Conservation (phyloP, 2,113 vertebrate genomes). For the Sceloporus undulatus region DNA sequence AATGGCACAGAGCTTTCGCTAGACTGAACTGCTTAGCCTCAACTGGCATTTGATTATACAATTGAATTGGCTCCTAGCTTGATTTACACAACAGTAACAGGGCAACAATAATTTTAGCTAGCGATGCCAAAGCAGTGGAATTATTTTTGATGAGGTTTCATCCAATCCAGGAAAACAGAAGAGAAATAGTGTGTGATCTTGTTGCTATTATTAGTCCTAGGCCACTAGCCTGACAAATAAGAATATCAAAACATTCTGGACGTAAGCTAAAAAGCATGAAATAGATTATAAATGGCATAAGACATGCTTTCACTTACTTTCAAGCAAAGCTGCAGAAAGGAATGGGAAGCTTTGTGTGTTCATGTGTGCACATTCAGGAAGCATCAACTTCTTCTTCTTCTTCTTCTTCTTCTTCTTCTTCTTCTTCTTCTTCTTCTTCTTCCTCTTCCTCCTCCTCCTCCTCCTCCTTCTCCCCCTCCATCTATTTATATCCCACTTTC, state of each 20-base stretch:
- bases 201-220: background rate
- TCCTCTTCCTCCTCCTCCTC: background rate
- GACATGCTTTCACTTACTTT: background rate
- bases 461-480: no score
- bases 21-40: background rate
- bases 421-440: background rate
- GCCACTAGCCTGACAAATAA: background rate
- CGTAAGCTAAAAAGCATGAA: background rate
- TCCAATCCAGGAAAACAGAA: background rate
- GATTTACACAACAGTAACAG: conserved; percentile 15
- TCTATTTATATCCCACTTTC: background rate
- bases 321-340: background rate
- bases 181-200: background rate
- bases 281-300: background rate
- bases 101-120: conserved; percentile 12
- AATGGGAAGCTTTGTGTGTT: background rate
- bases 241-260: background rate
- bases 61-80: background rate
- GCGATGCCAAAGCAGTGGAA: background rate
- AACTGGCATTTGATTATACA: background rate
- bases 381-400: background rate
- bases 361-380: background rate
- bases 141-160: conserved; percentile 21
- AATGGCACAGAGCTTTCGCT: background rate
- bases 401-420: background rate